Base-by-base conservation (phyloP, 2,797 vertebrate species). In the Amazona finschi region DNA sequence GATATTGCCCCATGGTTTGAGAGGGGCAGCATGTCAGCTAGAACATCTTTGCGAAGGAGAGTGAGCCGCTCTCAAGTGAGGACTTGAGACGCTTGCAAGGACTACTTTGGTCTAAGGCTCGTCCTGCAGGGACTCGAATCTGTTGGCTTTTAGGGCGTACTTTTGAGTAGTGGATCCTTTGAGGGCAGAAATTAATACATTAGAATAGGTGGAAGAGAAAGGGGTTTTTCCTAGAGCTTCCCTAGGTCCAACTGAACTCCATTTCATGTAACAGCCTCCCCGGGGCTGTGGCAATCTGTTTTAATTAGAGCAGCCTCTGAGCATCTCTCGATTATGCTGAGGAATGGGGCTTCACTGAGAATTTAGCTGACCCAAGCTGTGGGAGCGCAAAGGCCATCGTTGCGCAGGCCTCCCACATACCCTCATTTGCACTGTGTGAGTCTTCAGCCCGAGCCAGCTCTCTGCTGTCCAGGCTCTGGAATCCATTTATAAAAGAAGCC, bases 301-400 rank as follows among this genome's bases (percentile, higher is more conserved):
- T 94, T 93, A 91, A 95, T 95, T 88, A 91, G 87, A 93, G 80
- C 79, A 89, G 85, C 83, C 94, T 93, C 87, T 5, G 9, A 95
- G 60, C 89, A 79, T 79, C 92, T 73, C 87, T 92, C 12, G 71
- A 86, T 96, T 95, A 17, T 86, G 80, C 83, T 90, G 91, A 94
- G 89, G 93, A 76, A 93, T 69, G 80, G 94, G 76, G 24, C 85
- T 94, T 46, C 21, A 0, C 33, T 1, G 85, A 55, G 95, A 79
- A 93, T 91, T 84, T 76, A 93, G 94, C 95, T 96, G 94, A 95
- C 82, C 95, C 89, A 93, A 76, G 85, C 93, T 75, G 89, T 89
- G 91, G 91, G 87, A 93, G 85, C 25, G 4, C 94, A 82, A 82
- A 93, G 87, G 92, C 92, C 75, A 24, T 72, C 28, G 7, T 39